These are phyloP conservation scores for Morone saxatilis DNA, from an alignment of 2,113 vertebrate genomes.

Conservation along the genomic window DNA sequence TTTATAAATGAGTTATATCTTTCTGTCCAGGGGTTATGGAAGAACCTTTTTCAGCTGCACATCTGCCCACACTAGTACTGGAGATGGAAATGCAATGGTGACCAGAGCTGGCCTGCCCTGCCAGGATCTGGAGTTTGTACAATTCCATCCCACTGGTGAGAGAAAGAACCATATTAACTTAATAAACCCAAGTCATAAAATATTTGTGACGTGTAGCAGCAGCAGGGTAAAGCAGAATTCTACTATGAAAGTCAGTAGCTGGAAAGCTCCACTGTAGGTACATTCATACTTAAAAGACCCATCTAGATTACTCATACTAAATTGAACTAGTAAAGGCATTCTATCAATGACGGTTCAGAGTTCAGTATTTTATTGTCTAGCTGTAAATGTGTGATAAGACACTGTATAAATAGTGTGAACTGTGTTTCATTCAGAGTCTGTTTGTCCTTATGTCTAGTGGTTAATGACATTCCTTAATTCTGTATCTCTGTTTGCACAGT, in stretches of 20 bases:
- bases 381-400: background rate
- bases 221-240: background rate
- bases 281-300: background rate
- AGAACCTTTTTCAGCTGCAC: slow-evolving; percentile 98
- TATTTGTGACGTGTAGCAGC: background rate
- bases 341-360: slow-evolving; percentile 19
- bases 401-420: background rate
- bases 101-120: slow-evolving; percentile 95
- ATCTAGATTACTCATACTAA: background rate
- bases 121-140: slow-evolving; percentile 98
- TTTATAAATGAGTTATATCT: background rate
- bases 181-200: slow-evolving; percentile 1
- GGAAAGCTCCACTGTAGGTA: background rate
- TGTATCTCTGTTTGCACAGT: background rate
- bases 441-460: background rate
- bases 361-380: background rate
- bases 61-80: slow-evolving; percentile 96
- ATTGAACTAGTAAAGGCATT: background rate
- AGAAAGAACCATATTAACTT: background rate
- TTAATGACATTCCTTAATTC: background rate
- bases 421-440: background rate
- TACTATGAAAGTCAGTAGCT: background rate
- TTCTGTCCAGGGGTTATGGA: slow-evolving; percentile 90
- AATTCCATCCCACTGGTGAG: slow-evolving; percentile 98
- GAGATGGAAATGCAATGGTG: slow-evolving; percentile 96